Evolutionary conservation across 2,113 vertebrate species (phyloP).

Genomic region (Sinosuthora webbiana): DNA sequence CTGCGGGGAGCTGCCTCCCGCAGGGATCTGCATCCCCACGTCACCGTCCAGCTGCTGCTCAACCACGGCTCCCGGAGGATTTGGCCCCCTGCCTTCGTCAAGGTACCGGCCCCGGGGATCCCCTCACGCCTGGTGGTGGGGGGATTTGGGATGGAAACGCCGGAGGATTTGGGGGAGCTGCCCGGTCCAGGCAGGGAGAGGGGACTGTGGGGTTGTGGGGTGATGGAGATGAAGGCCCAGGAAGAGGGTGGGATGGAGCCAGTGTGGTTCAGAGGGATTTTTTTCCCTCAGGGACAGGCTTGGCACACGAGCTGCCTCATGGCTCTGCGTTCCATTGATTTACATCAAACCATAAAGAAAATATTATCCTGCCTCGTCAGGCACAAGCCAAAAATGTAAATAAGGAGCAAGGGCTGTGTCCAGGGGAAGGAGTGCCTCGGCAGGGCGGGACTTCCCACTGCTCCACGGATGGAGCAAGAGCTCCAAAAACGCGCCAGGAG

Average conservation of each 20-base stretch:
- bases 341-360: not conserved
- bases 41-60: conserved; percentile 68
- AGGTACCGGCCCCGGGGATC: not conserved
- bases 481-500: accelerated
- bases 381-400: not conserved
- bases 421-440: not conserved
- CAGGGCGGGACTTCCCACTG: not conserved
- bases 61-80: conserved; percentile 74
- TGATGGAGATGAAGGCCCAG: not conserved
- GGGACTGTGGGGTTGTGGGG: accelerated
- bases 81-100: conserved; percentile 73
- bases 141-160: not conserved
- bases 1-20: conserved; percentile 47
- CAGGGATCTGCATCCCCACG: conserved; percentile 27
- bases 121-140: too few species aligned
- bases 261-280: accelerated
- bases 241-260: not conserved
- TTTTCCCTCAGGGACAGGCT: not conserved
- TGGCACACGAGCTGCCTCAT: not conserved
- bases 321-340: not conserved
- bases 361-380: not conserved
- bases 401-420: not conserved
- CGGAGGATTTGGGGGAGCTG: not conserved
- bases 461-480: not conserved
- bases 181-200: not conserved